These are phyloP conservation scores for Spodoptera exigua DNA, from an alignment of 2,888 invertebrate species.

Conservation along the genomic window DNA sequence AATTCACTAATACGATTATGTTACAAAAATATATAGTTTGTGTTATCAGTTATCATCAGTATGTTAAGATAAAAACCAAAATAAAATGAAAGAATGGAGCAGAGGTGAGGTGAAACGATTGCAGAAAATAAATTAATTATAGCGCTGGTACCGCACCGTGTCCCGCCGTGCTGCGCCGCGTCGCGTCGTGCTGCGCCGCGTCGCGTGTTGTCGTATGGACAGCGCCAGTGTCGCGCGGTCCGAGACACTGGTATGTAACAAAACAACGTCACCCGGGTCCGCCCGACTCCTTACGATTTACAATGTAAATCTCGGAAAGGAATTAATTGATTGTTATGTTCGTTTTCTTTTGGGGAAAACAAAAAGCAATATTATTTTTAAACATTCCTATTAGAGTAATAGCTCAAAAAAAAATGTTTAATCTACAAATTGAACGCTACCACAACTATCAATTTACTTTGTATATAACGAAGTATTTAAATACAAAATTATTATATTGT, in stretches of 20 bases:
- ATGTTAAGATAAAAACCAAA: conserved; percentile 22
- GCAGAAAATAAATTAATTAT: conserved; percentile 54
- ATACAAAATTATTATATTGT: too few species aligned
- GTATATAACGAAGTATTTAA: too few species aligned
- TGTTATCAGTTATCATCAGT: not conserved
- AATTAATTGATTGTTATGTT: conserved; percentile 37
- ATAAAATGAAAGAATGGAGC: conserved; percentile 34
- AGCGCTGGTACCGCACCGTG: conserved; percentile 17
- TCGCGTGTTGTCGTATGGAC: conserved; percentile 19
- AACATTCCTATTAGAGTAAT: too few species aligned
- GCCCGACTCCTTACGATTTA: conserved; percentile 37
- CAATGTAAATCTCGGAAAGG: conserved; percentile 26
- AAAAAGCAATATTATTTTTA: not conserved
- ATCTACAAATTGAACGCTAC: too few species aligned
- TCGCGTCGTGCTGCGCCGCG: not conserved
- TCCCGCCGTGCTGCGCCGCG: not conserved
- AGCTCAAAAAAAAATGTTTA: too few species aligned
- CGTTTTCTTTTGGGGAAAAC: not conserved
- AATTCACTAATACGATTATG: too few species aligned
- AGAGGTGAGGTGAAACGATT: conserved; percentile 32
- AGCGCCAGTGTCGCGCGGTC: conserved; percentile 3
- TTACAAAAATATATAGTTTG: not conserved
- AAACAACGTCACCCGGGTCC: conserved; percentile 27
- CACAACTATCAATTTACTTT: too few species aligned
- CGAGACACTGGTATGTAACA: conserved; percentile 28